Evolutionary conservation across 2,113 vertebrate genomes (phyloP).

Genomic region (Gnathonemus longibarbis): DNA sequence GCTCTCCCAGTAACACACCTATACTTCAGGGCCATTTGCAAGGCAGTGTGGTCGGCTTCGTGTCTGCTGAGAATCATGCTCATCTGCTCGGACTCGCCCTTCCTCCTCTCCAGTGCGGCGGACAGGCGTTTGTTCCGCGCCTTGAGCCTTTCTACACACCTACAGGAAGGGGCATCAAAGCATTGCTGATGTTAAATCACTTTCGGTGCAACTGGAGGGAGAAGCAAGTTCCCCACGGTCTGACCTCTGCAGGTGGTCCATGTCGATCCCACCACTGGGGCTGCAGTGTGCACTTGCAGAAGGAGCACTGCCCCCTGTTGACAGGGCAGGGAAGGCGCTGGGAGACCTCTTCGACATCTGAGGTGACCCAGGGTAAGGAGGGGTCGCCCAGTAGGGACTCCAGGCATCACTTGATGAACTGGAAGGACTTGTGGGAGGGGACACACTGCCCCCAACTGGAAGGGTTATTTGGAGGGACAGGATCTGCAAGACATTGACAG

Average conservation of each 20-base stretch:
- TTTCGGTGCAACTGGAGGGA: not conserved
- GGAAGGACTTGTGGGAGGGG: slow-evolving; percentile 34
- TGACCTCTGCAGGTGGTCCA: slow-evolving; percentile 58
- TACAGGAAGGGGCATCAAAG: slow-evolving; percentile 34
- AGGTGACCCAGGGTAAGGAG: slow-evolving; percentile 57
- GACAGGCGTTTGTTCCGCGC: slow-evolving; percentile 70
- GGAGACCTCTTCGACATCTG: slow-evolving; percentile 45
- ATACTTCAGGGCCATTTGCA: slow-evolving; percentile 70
- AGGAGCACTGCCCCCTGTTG: slow-evolving; percentile 35
- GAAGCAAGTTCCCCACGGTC: not conserved
- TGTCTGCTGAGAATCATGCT: slow-evolving; percentile 63
- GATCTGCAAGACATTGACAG: slow-evolving; percentile 47
- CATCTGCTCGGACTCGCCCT: slow-evolving; percentile 65
- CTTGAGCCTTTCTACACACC: slow-evolving; percentile 67
- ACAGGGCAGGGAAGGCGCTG: slow-evolving; percentile 34
- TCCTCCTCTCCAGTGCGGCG: slow-evolving; percentile 64
- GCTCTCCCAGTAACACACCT: not conserved
- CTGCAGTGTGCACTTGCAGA: slow-evolving; percentile 27
- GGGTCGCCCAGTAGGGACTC: slow-evolving; percentile 53
- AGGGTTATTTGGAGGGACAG: slow-evolving; percentile 59
- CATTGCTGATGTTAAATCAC: not conserved
- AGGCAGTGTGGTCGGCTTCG: slow-evolving; percentile 68
- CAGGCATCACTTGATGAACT: slow-evolving; percentile 36
- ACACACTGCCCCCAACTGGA: slow-evolving; percentile 41
- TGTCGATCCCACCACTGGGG: slow-evolving; percentile 42